These are phyloP conservation scores for Bagarius yarrelli DNA, from an alignment of 2,113 vertebrate species.

Conservation along the genomic window DNA sequence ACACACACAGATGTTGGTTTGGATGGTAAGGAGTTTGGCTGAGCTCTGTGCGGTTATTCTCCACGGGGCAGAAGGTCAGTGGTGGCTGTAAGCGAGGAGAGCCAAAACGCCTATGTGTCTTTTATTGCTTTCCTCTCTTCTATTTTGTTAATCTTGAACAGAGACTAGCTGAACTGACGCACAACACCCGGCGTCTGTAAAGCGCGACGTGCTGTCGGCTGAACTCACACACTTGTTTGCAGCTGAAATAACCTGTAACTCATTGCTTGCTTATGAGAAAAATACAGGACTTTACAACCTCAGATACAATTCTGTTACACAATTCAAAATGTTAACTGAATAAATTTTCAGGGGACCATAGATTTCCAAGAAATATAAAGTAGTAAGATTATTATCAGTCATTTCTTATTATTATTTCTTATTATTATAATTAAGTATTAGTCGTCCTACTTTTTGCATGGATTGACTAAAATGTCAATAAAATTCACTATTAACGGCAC, in stretches of 20 bases:
- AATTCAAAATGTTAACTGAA: neutral
- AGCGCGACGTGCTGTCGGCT: neutral
- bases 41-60: conserved; percentile 26
- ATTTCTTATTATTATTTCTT: neutral
- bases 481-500: too few relatives aligned
- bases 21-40: conserved; percentile 27
- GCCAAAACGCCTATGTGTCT: neutral
- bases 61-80: conserved; percentile 21
- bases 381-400: neutral
- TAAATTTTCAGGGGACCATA: neutral
- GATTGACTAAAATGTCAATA: too few relatives aligned
- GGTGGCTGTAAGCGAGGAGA: conserved; percentile 1
- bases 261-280: neutral
- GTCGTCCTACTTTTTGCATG: too few relatives aligned
- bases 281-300: neutral
- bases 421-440: too few relatives aligned
- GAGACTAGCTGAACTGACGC: neutral
- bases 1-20: neutral
- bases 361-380: neutral
- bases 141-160: neutral
- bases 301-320: neutral
- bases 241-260: neutral
- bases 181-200: neutral
- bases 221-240: neutral
- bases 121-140: neutral